Conservation (phyloP, 2,888 invertebrate genomes). For the Atethmia centrago region DNA sequence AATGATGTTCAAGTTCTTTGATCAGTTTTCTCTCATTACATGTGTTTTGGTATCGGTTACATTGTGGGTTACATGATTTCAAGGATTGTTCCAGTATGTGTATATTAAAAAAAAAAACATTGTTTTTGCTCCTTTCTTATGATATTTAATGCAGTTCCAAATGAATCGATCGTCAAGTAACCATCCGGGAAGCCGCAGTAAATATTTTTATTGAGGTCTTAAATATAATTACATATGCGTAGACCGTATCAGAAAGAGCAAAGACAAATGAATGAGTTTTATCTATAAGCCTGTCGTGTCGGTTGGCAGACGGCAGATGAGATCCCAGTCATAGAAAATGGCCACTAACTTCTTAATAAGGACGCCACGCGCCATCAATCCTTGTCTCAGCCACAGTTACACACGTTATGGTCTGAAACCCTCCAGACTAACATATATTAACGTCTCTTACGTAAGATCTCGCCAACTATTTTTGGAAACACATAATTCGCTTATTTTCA, state of each 20-base stretch:
- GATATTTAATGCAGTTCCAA: constrained; percentile 8
- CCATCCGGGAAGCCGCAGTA: not conserved
- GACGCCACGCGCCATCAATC: constrained; percentile 61
- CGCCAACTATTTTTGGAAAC: constrained; percentile 57
- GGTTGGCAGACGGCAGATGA: constrained; percentile 51
- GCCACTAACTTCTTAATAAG: constrained; percentile 62
- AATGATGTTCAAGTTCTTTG: constrained; percentile 5
- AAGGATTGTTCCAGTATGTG: constrained; percentile 24
- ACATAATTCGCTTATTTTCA: constrained; percentile 65
- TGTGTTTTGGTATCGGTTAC: constrained; percentile 19
- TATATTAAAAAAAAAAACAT: constrained; percentile 17
- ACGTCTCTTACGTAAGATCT: constrained; percentile 62
- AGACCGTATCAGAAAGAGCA: constrained; percentile 18
- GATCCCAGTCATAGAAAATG: constrained; percentile 56
- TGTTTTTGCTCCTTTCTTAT: constrained; percentile 7
- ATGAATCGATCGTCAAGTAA: constrained; percentile 2
- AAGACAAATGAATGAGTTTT: constrained; percentile 49
- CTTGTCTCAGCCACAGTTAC: constrained; percentile 57
- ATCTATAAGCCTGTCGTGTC: constrained; percentile 53
- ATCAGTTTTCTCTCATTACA: constrained; percentile 13
- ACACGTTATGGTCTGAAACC: constrained; percentile 58
- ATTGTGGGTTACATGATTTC: constrained; percentile 20
- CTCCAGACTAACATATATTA: constrained; percentile 56
- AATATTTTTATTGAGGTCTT: constrained; percentile 32
- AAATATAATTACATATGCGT: constrained; percentile 29